phyloP scores from a whole-genome alignment of 2,113 vertebrate species.

The Callospermophilus lateralis region DNA sequence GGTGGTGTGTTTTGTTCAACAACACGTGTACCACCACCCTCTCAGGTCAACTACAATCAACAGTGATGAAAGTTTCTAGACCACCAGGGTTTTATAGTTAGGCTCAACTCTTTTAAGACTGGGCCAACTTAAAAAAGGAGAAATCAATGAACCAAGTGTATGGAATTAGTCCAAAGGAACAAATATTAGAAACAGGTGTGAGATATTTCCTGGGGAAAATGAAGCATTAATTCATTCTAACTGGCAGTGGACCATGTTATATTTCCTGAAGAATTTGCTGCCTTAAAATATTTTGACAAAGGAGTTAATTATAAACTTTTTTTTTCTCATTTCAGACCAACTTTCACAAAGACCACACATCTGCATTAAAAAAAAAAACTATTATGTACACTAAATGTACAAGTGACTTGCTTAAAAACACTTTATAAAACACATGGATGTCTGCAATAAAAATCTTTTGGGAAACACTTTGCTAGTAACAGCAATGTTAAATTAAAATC shows the following conservation, averaged over 20 bases:
- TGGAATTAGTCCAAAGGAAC: conserved; percentile 67
- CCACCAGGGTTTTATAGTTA: conserved; percentile 35
- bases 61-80: conserved; percentile 39
- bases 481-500: neutral
- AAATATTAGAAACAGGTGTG: conserved; percentile 71
- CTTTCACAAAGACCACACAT: neutral
- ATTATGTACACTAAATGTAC: neutral
- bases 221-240: conserved; percentile 22
- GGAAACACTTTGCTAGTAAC: neutral
- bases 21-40: neutral
- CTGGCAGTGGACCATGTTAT: neutral
- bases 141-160: conserved; percentile 13
- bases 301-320: conserved; percentile 45
- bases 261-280: conserved; percentile 36
- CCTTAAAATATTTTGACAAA: conserved; percentile 56
- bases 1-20: conserved; percentile 30
- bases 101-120: neutral
- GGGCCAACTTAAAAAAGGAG: neutral
- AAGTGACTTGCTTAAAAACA: neutral
- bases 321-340: conserved; percentile 20
- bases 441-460: neutral
- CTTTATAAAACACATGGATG: neutral
- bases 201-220: conserved; percentile 33
- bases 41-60: neutral
- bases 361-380: neutral